Percentiles rank a stretch among this genome's conserved stretches.
Evolutionary conservation across 2,888 invertebrate species (phyloP).

Genomic region (Rhimphoctona megacephalus): DNA sequence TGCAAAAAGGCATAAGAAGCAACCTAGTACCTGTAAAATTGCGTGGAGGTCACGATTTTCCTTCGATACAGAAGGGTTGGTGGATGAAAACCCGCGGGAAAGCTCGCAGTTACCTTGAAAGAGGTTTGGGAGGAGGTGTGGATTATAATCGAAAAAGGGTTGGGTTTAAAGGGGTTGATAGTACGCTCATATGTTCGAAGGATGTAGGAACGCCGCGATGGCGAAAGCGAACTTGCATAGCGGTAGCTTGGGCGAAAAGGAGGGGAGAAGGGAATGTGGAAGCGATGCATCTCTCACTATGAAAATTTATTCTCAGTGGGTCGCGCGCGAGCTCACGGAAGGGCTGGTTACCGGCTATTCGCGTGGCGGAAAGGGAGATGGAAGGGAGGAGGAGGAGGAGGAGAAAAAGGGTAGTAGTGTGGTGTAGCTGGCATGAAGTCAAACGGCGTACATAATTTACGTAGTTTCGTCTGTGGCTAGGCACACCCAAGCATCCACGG

Average conservation of each 20-base stretch:
- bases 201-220: slow-evolving; percentile 1
- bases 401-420: slow-evolving; percentile 74
- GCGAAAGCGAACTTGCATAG: slow-evolving; percentile 47
- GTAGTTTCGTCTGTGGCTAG: slow-evolving; percentile 79
- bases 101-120: not conserved
- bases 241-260: not conserved
- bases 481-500: slow-evolving; percentile 66
- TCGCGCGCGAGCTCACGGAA: slow-evolving; percentile 69
- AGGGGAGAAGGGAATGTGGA: slow-evolving; percentile 27
- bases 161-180: slow-evolving; percentile 8
- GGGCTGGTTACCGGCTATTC: slow-evolving; percentile 67
- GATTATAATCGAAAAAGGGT: slow-evolving; percentile 16
- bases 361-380: slow-evolving; percentile 50
- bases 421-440: slow-evolving; percentile 82
- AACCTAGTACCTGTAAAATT: not conserved
- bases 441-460: slow-evolving; percentile 83
- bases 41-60: not conserved
- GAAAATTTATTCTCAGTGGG: slow-evolving; percentile 79
- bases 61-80: not conserved
- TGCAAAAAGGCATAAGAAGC: not conserved
- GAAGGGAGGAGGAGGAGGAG: slow-evolving; percentile 70
- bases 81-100: slow-evolving; percentile 11
- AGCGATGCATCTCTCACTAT: slow-evolving; percentile 72
- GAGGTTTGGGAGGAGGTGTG: not conserved
- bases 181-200: slow-evolving; percentile 22